A percentile compares a stretch with the other conserved stretches of the same genome.
Conservation (phyloP, 2,797 vertebrate species). For the Periparus ater region DNA sequence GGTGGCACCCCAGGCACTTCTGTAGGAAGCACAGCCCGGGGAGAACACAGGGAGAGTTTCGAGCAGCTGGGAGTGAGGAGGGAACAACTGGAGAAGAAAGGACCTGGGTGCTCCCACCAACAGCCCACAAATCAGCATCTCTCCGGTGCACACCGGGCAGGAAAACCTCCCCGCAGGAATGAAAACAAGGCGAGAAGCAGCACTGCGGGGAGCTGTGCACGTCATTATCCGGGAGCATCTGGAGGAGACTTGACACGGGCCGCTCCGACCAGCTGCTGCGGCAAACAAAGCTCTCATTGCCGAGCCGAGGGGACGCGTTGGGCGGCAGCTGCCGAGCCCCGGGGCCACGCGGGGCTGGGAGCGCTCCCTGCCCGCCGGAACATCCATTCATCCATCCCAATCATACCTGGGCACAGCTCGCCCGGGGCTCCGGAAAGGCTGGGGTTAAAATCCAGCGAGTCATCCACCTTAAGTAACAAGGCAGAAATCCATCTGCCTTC, state of each 20-base stretch:
- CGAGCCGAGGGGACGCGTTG: background rate
- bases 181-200: background rate
- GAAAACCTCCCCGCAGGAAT: background rate
- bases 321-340: background rate
- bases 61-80: background rate
- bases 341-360: background rate
- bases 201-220: background rate
- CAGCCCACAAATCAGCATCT: background rate
- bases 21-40: background rate
- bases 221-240: background rate
- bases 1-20: accelerated
- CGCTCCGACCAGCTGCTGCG: conserved; percentile 12
- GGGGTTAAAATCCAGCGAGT: background rate
- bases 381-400: too few species aligned
- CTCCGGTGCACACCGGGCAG: accelerated
- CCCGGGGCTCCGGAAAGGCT: background rate
- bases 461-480: background rate
- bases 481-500: background rate
- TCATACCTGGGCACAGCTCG: background rate
- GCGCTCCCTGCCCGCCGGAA: background rate
- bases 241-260: background rate
- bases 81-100: background rate
- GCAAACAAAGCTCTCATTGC: background rate
- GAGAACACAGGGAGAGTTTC: background rate
- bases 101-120: accelerated